Conservation (phyloP, 1,140 invertebrate species). For the Zaprionus davidi region DNA sequence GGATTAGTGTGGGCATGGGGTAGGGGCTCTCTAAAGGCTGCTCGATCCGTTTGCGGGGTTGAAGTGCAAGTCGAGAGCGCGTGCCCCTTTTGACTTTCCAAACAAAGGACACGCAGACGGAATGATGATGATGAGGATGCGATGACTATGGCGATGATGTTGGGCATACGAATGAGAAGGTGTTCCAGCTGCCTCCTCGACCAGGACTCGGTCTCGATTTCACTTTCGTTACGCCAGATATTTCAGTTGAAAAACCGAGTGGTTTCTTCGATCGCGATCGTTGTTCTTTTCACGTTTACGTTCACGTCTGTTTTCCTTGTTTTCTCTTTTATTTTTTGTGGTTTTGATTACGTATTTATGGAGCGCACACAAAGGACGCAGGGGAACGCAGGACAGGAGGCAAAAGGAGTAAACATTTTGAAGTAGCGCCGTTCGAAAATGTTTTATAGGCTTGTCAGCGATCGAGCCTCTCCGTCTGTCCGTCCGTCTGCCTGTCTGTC, state of each 20-base stretch:
- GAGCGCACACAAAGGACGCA: conserved; percentile 42
- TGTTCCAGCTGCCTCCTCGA: conserved; percentile 72
- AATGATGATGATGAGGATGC: conserved; percentile 9
- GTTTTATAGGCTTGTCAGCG: conserved; percentile 76
- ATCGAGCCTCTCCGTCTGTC: conserved; percentile 19
- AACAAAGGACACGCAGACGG: conserved; percentile 51
- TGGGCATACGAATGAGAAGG: conserved; percentile 58
- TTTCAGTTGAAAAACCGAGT: conserved; percentile 70
- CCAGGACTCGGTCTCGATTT: conserved; percentile 67
- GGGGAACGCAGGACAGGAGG: conserved; percentile 5
- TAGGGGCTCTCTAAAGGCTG: conserved; percentile 16
- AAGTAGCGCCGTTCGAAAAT: conserved; percentile 77
- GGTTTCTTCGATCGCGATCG: conserved; percentile 43
- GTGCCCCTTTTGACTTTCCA: conserved; percentile 74
- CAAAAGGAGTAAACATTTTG: conserved; percentile 81
- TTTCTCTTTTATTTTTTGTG: conserved; percentile 51
- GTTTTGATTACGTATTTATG: conserved; percentile 80
- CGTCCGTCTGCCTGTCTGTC: conserved; percentile 16
- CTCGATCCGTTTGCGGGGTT: conserved; percentile 2
- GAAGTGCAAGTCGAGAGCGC: conserved; percentile 48
- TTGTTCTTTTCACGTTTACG: conserved; percentile 15
- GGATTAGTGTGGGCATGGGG: too few species aligned
- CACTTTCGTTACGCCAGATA: conserved; percentile 73
- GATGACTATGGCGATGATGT: conserved; percentile 24
- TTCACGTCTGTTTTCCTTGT: not conserved